A percentile compares a stretch with the other conserved stretches of the same genome.
Conservation (phyloP, 2,113 vertebrate species). For the Takifugu bimaculatus region DNA sequence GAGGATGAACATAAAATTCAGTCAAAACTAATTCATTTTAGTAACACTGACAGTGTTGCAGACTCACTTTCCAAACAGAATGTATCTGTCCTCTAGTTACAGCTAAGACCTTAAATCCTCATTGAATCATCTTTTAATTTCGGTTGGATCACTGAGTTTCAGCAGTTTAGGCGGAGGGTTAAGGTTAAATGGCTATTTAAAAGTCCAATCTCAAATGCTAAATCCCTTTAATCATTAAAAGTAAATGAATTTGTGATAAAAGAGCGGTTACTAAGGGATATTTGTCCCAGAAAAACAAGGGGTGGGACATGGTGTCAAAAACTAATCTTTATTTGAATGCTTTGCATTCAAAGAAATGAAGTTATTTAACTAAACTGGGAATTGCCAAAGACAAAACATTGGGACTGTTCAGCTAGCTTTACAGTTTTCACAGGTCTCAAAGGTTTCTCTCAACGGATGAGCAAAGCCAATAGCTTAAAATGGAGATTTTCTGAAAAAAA, state of each 20-base stretch:
- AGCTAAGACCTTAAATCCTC: slow-evolving; percentile 24
- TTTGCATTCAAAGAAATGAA: slow-evolving; percentile 4
- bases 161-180: neutral
- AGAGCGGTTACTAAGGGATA: slow-evolving; percentile 4
- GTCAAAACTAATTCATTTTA: no score
- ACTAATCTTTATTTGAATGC: neutral
- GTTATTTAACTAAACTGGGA: no score
- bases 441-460: slow-evolving; percentile 28
- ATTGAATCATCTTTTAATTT: slow-evolving; percentile 26
- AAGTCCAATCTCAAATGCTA: slow-evolving; percentile 28
- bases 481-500: neutral
- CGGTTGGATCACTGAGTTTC: slow-evolving; percentile 16
- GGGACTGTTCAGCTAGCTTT: neutral
- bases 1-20: no score
- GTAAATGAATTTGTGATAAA: slow-evolving; percentile 1
- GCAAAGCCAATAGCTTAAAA: slow-evolving; percentile 37
- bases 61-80: no score
- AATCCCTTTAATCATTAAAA: slow-evolving; percentile 30
- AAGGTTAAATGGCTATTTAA: slow-evolving; percentile 33
- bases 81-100: slow-evolving; percentile 10
- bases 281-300: neutral
- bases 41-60: no score
- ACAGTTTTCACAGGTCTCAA: slow-evolving; percentile 10
- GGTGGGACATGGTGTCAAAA: neutral
- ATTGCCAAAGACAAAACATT: no score